A percentile compares a stretch with the other conserved stretches of the same genome.
Conservation (phyloP, 2,113 vertebrate species). For the Mus spicilegus region DNA sequence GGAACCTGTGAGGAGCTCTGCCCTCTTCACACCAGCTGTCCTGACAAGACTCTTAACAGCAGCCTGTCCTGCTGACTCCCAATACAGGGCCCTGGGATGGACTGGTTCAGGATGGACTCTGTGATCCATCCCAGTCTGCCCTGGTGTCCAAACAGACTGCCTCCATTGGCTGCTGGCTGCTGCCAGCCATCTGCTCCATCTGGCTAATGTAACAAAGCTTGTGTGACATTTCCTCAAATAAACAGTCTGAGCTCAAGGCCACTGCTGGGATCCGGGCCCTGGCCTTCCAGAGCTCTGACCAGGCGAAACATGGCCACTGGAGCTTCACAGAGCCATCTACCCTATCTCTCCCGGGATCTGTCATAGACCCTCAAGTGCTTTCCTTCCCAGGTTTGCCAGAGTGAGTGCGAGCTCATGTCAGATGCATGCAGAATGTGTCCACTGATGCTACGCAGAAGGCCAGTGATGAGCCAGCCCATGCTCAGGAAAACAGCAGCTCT, state of each 20-base stretch:
- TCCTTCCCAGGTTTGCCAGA: not conserved
- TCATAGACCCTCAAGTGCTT: accelerated
- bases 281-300: not conserved
- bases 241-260: not conserved
- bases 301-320: not conserved
- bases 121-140: not conserved
- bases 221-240: not conserved
- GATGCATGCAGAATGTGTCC: not conserved
- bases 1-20: not conserved
- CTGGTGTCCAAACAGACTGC: not conserved
- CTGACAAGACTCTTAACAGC: not conserved
- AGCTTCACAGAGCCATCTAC: not conserved
- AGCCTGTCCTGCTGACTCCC: not conserved
- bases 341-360: not conserved
- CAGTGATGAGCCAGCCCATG: too few relatives aligned
- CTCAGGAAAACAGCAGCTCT: too few relatives aligned
- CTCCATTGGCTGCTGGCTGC: not conserved
- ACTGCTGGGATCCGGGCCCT: not conserved
- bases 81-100: not conserved
- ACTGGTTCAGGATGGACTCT: not conserved
- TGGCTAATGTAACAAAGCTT: not conserved
- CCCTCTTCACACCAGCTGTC: not conserved
- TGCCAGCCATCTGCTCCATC: not conserved
- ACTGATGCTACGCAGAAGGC: not conserved
- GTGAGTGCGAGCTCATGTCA: not conserved